Evolutionary conservation across 1,140 invertebrate species (phyloP).

Genomic region (Leptinotarsa undecemlineata): DNA sequence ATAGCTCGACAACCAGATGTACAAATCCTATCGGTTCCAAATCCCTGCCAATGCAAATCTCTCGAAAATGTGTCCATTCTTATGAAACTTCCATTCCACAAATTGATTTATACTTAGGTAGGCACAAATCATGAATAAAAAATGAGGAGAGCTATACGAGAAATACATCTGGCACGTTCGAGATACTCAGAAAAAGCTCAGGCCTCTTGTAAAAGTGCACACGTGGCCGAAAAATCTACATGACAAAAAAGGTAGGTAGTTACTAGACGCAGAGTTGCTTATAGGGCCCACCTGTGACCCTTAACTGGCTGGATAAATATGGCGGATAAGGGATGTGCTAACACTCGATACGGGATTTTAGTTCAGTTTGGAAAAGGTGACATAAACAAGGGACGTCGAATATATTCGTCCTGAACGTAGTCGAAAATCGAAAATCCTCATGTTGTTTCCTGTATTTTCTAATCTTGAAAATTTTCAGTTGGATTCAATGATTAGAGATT

Average conservation of each 20-base stretch:
- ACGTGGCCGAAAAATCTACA: slow-evolving; percentile 11
- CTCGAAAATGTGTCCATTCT: slow-evolving; percentile 15
- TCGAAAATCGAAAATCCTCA: no score
- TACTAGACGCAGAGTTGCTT: slow-evolving; percentile 6
- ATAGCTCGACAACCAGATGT: slow-evolving; percentile 9
- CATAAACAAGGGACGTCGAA: no score
- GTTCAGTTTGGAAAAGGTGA: not conserved
- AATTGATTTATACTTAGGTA: slow-evolving; percentile 24
- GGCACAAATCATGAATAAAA: slow-evolving; percentile 22
- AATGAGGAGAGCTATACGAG: slow-evolving; percentile 7
- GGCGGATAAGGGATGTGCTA: slow-evolving; percentile 17
- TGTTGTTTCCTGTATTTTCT: no score
- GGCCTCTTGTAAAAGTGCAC: slow-evolving; percentile 15
- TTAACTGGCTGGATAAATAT: slow-evolving; percentile 29
- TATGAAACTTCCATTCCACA: slow-evolving; percentile 12
- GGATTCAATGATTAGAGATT: no score
- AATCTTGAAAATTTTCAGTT: no score
- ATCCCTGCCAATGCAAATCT: slow-evolving; percentile 8
- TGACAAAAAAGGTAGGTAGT: slow-evolving; percentile 9
- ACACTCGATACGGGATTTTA: not conserved
- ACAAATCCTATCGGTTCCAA: slow-evolving; percentile 23
- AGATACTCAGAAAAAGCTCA: slow-evolving; percentile 14
- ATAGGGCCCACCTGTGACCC: slow-evolving; percentile 29
- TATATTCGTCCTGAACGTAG: no score
- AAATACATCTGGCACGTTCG: slow-evolving; percentile 20